Evolutionary conservation across 2,113 vertebrate species (phyloP).

Genomic region (Himantopus leucocephalus): DNA sequence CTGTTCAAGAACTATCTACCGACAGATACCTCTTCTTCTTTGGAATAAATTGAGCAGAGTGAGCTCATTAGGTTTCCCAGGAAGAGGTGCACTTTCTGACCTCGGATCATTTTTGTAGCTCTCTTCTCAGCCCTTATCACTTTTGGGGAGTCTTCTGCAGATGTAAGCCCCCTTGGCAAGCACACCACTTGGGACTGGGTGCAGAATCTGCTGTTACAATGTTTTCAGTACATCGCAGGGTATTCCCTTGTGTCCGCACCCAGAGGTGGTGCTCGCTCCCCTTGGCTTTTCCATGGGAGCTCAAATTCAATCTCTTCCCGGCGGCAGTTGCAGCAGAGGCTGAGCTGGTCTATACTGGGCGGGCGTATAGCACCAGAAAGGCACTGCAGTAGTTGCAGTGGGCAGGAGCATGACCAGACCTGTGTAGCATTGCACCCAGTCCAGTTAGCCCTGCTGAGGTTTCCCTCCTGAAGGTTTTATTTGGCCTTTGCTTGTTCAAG

Average conservation of each 20-base stretch:
- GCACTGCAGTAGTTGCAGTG: neutral
- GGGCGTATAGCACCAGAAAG: neutral
- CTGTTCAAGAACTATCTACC: neutral
- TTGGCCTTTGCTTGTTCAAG: neutral
- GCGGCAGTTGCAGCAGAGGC: neutral
- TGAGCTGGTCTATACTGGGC: accelerated
- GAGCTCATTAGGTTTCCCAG: neutral
- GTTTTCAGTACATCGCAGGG: neutral
- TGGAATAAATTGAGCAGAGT: neutral
- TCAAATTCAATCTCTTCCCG: neutral
- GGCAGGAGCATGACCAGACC: neutral
- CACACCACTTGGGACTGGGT: too few relatives aligned
- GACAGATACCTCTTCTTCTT: neutral
- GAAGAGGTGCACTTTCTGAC: neutral
- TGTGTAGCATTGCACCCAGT: neutral
- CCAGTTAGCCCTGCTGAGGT: neutral
- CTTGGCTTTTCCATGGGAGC: neutral
- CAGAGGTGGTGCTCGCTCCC: neutral
- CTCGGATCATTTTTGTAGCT: neutral
- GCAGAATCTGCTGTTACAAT: neutral
- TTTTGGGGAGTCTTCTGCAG: neutral
- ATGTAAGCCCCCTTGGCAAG: accelerated
- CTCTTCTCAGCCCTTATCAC: neutral
- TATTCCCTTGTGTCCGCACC: neutral
- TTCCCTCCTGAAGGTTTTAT: neutral